Evolutionary conservation across 2,113 vertebrate species (phyloP), one percentile per base, ranked within the genome.

Genomic region (Xiphorhynchus elegans): DNA sequence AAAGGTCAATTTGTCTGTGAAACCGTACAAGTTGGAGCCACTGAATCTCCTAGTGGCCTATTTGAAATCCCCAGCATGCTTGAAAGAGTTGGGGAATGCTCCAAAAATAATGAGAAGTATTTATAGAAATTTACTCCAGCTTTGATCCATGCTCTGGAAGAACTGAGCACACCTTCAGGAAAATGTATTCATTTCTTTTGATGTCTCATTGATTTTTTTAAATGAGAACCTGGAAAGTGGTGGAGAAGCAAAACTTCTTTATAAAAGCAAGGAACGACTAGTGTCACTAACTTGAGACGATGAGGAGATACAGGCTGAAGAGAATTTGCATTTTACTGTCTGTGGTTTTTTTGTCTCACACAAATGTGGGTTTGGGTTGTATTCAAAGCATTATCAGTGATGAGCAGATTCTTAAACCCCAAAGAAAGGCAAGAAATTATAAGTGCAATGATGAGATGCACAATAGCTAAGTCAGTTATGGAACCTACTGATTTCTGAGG

Each of bases 161-260:
- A 87, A 44, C 40, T 68, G 25, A 76, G 63, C 40, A 20, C 46
- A 52, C 59, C 33, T 91, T 83, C 44, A 87, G 67, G 58, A 80
- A 86, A 91, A 84, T 60, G 17, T 64, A 33, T 50, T 80, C 1
- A 14, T 86, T 91, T 93, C 62, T 83, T 86, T 72, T 80, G 87
- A 49, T 40, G 37, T 84, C 40, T 88, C 49, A 46, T 24, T 64
- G 49, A 75, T 90, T 94, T 90, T 94, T 93, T 78, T 82, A 84
- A 89, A 60, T 62, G n/a, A 82, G 55, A 80, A 64, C 37, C 46
- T 90, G 55, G n/a, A 85, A 92, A 67, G n/a, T 49, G 52, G 20
- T 63, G 56, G 40, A 70, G 74, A 35, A 90, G 50, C n/a, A 87
- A 74, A 89, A 50, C 37, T 80, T 79, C 44, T 87, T 90, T 13